These are phyloP conservation scores for Saccostrea glomerata DNA, from an alignment of 1,140 invertebrate genomes.

Conservation along the genomic window DNA sequence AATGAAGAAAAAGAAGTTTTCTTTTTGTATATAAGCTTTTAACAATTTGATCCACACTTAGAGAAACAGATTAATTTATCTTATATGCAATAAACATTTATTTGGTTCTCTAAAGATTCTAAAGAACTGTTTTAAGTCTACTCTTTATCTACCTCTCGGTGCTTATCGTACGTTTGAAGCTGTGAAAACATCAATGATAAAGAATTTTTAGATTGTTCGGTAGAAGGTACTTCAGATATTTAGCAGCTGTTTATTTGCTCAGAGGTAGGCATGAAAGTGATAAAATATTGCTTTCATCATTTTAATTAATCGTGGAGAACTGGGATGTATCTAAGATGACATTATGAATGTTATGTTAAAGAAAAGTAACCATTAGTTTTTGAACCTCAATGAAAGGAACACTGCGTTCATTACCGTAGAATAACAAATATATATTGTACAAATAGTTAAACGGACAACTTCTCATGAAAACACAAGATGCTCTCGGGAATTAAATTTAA, in stretches of 20 bases:
- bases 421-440: too few relatives aligned
- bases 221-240: background rate
- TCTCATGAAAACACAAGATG: too few relatives aligned
- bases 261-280: background rate
- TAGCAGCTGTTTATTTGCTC: background rate
- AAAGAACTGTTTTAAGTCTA: background rate
- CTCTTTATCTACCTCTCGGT: background rate
- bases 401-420: too few relatives aligned
- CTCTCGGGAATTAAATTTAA: too few relatives aligned
- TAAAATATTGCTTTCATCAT: conserved; percentile 9
- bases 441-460: too few relatives aligned
- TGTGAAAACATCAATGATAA: background rate
- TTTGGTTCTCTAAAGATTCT: background rate
- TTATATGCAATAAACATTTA: background rate
- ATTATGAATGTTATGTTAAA: background rate
- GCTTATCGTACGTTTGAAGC: background rate
- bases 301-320: background rate
- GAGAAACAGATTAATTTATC: background rate
- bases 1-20: too few relatives aligned
- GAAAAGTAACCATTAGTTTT: background rate
- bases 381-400: background rate
- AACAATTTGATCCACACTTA: conserved; percentile 1
- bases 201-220: background rate
- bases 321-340: background rate
- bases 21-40: background rate